Conservation (phyloP, 2,888 invertebrate genomes). For the Halictus ligatus region DNA sequence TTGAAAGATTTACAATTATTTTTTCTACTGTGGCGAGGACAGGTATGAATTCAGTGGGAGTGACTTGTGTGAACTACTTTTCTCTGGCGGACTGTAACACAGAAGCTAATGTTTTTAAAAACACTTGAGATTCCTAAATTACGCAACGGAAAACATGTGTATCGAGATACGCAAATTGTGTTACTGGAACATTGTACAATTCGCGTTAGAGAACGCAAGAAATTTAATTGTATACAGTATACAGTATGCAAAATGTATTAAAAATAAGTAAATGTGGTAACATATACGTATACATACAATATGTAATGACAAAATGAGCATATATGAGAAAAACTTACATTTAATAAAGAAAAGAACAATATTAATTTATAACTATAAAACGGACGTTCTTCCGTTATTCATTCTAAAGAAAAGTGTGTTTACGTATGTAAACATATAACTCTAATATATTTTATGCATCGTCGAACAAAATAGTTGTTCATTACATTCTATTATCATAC, state of each 20-base stretch:
- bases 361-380: conserved; percentile 4
- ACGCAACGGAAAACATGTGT: background rate
- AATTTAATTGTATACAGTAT: conserved; percentile 4
- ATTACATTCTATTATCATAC: background rate
- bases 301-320: background rate
- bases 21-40: conserved; percentile 2
- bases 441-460: background rate
- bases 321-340: background rate
- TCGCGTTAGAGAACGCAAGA: background rate
- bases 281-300: background rate
- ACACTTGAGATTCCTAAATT: background rate
- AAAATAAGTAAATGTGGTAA: background rate
- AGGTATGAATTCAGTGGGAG: conserved; percentile 6
- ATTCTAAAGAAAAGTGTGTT: background rate
- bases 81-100: background rate
- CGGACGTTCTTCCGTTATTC: background rate
- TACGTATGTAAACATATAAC: background rate
- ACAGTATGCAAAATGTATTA: background rate
- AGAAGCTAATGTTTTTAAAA: background rate
- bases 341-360: background rate
- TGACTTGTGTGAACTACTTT: conserved; percentile 1
- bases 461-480: background rate
- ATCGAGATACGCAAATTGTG: background rate
- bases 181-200: conserved; percentile 1
- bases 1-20: conserved; percentile 1